Percentiles rank a stretch among this genome's conserved stretches.
Conservation (phyloP, 2,888 invertebrate genomes). For the Branchinecta sandiegonensis region DNA sequence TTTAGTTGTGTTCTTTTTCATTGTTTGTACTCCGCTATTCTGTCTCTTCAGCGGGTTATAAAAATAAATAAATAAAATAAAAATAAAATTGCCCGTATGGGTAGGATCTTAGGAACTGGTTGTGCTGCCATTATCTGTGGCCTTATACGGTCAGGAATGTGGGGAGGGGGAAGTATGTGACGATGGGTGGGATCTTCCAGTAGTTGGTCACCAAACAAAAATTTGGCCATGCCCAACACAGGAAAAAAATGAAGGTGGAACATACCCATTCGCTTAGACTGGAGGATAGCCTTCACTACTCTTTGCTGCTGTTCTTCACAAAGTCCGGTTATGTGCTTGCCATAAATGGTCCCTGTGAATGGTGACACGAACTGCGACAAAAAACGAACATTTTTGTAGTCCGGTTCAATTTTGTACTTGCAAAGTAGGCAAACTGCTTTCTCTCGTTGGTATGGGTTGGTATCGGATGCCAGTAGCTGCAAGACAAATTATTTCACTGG, state of each 20-base stretch:
- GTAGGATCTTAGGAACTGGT: too few relatives aligned
- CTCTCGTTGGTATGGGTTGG: slow-evolving; percentile 67
- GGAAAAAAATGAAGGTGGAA: not conserved
- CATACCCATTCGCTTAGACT: slow-evolving; percentile 55
- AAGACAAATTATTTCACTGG: slow-evolving; percentile 15
- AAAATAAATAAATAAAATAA: too few relatives aligned
- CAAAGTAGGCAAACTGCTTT: slow-evolving; percentile 63
- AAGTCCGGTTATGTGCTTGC: slow-evolving; percentile 75
- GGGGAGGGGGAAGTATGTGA: too few relatives aligned
- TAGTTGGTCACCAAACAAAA: too few relatives aligned
- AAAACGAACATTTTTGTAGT: slow-evolving; percentile 80
- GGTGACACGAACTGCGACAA: slow-evolving; percentile 92
- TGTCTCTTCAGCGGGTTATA: too few relatives aligned
- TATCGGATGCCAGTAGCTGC: slow-evolving; percentile 35
- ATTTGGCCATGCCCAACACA: too few relatives aligned
- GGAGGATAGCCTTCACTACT: slow-evolving; percentile 55
- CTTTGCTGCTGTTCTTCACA: slow-evolving; percentile 63
- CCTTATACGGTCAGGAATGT: too few relatives aligned
- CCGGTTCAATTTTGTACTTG: slow-evolving; percentile 57
- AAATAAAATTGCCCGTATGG: too few relatives aligned
- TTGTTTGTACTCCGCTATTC: too few relatives aligned
- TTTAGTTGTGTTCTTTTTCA: too few relatives aligned
- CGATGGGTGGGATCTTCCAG: too few relatives aligned
- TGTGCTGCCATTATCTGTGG: too few relatives aligned
- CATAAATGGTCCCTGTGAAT: slow-evolving; percentile 82